These are phyloP conservation scores for Phataginus tricuspis DNA, from an alignment of 2,797 vertebrate species.

Conservation along the genomic window DNA sequence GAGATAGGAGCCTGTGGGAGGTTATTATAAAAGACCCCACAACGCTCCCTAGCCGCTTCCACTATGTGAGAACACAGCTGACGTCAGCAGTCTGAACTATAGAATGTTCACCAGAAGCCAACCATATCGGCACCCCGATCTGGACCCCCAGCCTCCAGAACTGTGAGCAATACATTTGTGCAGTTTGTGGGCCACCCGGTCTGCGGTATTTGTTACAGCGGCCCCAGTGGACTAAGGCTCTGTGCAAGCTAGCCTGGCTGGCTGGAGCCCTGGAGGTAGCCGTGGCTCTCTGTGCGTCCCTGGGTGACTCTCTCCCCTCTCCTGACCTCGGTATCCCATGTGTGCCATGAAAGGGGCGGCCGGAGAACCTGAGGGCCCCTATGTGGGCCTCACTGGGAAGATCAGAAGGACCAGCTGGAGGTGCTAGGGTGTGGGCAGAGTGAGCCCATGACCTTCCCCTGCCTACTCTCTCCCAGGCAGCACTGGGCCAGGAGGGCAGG, in stretches of 20 bases:
- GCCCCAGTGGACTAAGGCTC: not conserved
- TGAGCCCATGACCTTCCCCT: no score
- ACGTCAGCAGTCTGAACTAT: not conserved
- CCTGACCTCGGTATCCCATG: not conserved
- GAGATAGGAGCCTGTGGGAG: not conserved
- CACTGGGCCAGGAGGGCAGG: not conserved
- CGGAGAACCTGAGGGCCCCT: not conserved
- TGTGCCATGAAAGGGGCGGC: not conserved
- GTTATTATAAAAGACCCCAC: not conserved
- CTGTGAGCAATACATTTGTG: not conserved
- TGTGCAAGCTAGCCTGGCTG: not conserved
- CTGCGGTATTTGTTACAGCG: not conserved
- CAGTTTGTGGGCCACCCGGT: not conserved
- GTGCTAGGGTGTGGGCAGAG: not conserved
- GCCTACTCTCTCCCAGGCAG: not conserved
- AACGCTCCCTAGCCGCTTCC: not conserved
- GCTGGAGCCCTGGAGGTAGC: fast-evolving
- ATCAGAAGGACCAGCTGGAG: not conserved
- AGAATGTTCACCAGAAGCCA: not conserved
- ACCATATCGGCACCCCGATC: not conserved
- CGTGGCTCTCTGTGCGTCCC: not conserved
- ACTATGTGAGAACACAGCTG: not conserved
- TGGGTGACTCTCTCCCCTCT: not conserved
- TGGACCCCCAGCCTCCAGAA: not conserved
- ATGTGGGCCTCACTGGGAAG: not conserved